phyloP scores from a whole-genome alignment of 2,797 vertebrate species.

The Acridotheres tristis region DNA sequence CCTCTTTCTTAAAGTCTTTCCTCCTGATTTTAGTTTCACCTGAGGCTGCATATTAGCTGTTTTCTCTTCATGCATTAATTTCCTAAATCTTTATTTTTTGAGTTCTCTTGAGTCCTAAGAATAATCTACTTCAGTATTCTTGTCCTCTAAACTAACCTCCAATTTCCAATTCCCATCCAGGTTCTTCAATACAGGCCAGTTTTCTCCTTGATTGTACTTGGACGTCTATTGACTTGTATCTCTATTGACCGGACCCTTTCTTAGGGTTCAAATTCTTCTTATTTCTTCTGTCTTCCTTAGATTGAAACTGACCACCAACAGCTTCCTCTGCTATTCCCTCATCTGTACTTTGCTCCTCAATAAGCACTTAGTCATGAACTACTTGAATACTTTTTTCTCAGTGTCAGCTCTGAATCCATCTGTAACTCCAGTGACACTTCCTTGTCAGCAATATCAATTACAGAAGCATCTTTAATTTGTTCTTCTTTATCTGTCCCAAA shows the following conservation, averaged over 20 bases:
- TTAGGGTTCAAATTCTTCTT: background rate
- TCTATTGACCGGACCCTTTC: background rate
- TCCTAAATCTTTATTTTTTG: background rate
- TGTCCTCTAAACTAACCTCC: background rate
- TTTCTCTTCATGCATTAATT: background rate
- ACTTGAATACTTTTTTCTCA: slow-evolving; percentile 19
- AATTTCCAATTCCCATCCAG: background rate
- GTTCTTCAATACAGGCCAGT: background rate
- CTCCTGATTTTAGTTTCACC: background rate
- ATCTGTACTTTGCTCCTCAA: background rate
- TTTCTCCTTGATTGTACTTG: slow-evolving; percentile 24
- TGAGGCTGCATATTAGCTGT: background rate
- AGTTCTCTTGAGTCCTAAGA: background rate
- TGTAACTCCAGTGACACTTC: slow-evolving; percentile 1
- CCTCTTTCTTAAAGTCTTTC: background rate
- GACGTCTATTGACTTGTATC: background rate
- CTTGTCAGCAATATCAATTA: slow-evolving; percentile 43
- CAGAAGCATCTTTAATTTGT: slow-evolving; percentile 36
- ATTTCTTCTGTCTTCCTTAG: background rate
- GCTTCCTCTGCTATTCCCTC: background rate
- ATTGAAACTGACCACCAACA: slow-evolving; percentile 42
- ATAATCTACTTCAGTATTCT: background rate
- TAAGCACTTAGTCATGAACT: slow-evolving; percentile 31
- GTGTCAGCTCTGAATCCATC: slow-evolving; percentile 22
- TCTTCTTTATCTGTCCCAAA: slow-evolving; percentile 9